Evolutionary conservation across 30 jellyfish, hydroid and myxozoan species (phyloP).

Genomic region (Chironex yamaguchii): DNA sequence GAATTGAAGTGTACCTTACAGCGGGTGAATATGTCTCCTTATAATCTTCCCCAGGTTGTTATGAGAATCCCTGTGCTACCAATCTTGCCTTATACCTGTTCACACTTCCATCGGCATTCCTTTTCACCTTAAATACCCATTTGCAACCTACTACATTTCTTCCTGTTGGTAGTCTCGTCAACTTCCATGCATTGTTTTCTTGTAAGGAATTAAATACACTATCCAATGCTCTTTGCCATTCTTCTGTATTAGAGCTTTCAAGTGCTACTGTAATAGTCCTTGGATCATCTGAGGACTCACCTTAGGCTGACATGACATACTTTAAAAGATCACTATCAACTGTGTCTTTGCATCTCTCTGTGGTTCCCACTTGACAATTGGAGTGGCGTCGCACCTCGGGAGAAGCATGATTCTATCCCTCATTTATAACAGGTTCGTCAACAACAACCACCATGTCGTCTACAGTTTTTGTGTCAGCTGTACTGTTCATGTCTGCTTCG

Average conservation of each 20-base stretch:
- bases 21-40: slow-evolving; percentile 51
- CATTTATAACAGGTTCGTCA: too few species aligned
- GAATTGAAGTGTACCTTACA: too few species aligned
- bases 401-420: too few species aligned
- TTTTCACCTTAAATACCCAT: slow-evolving; percentile 34
- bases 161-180: slow-evolving; percentile 28
- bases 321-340: too few species aligned
- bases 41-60: slow-evolving; percentile 1
- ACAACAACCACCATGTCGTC: too few species aligned
- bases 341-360: too few species aligned
- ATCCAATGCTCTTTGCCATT: slow-evolving; percentile 35
- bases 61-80: slow-evolving; percentile 44
- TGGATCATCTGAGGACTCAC: neutral
- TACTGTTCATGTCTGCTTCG: too few species aligned
- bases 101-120: slow-evolving; percentile 1
- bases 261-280: slow-evolving; percentile 9
- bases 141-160: slow-evolving; percentile 37
- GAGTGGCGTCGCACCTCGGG: too few species aligned
- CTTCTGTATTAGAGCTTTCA: slow-evolving; percentile 6
- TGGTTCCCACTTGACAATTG: too few species aligned
- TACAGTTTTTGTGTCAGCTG: too few species aligned
- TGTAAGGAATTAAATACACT: slow-evolving; percentile 2
- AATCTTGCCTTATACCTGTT: slow-evolving; percentile 35
- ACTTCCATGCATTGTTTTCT: neutral
- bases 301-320: too few species aligned